Percentiles rank a stretch among this genome's conserved stretches.
Conservation (phyloP, 1,140 invertebrate genomes). For the Apis mellifera region Amel_HAv3.1 CM009942.2:6141501-6142000, state of each 20-base stretch:
- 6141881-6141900: background rate
- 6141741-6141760: too few species aligned
- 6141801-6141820: background rate
- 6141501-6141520: conserved; percentile 1
- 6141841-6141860: background rate
- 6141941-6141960: background rate
- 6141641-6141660: background rate
- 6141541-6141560: background rate
- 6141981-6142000: too few species aligned
- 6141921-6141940: background rate
- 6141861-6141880: too few species aligned
- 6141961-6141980: background rate
- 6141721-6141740: too few species aligned
- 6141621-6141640: background rate
- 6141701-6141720: background rate
- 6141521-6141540: background rate
- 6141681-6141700: background rate
- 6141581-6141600: background rate
- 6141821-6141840: background rate
- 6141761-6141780: too few species aligned
- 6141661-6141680: background rate
- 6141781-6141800: background rate
- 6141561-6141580: background rate
- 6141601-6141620: background rate
- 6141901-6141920: too few species aligned